Evolutionary conservation across 2,113 vertebrate species (phyloP).

Genomic region (Emydocephalus ijimae): DNA sequence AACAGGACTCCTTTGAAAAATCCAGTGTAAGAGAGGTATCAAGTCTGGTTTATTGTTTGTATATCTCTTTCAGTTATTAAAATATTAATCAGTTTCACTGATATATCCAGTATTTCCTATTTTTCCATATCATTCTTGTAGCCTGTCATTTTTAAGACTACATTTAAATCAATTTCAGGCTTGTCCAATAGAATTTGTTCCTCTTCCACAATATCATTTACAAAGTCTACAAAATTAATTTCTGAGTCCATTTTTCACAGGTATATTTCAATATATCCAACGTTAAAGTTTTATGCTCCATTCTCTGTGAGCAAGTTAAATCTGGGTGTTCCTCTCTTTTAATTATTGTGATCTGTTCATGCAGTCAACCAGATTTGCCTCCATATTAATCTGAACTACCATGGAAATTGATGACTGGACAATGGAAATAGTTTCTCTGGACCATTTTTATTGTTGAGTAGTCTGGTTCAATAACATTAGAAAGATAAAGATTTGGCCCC

Average conservation of each 20-base stretch:
- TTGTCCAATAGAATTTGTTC: background rate
- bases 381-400: background rate
- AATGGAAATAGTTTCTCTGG: background rate
- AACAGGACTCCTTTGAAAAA: background rate
- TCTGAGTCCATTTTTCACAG: background rate
- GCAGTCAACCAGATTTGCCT: background rate
- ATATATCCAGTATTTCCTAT: background rate
- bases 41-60: background rate
- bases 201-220: background rate
- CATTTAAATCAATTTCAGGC: background rate
- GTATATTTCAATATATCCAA: background rate
- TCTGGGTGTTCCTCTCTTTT: background rate
- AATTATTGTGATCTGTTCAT: background rate
- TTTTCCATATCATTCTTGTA: background rate
- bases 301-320: background rate
- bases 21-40: background rate
- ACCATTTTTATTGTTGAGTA: background rate
- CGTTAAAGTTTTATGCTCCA: background rate
- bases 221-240: background rate
- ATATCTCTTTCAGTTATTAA: background rate
- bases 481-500: background rate
- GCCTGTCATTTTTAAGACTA: background rate
- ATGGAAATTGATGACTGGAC: background rate
- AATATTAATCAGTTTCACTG: background rate
- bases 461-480: background rate